Base-by-base conservation (phyloP, 2,113 vertebrate genomes). In the Echinops telfairi region DNA sequence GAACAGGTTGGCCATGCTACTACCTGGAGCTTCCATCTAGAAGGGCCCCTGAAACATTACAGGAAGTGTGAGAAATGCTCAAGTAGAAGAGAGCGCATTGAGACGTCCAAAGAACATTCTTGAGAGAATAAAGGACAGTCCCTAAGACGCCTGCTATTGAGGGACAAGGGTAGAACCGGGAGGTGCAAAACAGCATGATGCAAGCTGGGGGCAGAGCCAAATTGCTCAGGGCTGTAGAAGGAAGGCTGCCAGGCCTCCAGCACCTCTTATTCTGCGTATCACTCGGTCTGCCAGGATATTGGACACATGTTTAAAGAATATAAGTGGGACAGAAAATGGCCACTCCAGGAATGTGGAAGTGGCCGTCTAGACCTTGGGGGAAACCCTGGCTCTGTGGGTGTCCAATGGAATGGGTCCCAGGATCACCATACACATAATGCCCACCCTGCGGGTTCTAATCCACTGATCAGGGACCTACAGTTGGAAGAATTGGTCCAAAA, bases 61-160 rank as follows among this genome's bases (percentile, higher is more conserved):
- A 87, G 81, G 43, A 91, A 91, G 36, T 68, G 1, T 36, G 90
- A 95, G 75, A 90, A 87, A 92, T 66, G 79, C 60, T 36, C 82
- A 43, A 16, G 78, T 12, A 38, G 43, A 84, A 75, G 3, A 9
- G 29, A 43, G 22, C 62, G 4, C 27, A 33, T 0, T 36, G n/a
- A 89, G 60, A 90, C 38, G 47, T 43, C 83, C 89, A 58, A 88
- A 76, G 47, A 16, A 81, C 16, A 86, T 40, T 85, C 82, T 89
- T 64, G 7, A 87, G 8, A 60, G n/a, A 82, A 92, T 77, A 85
- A 93, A 92, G 95, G 25, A 47, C 0, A 1, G 79, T 43, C 27
- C 68, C 31, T 36, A 57, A 25, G 83, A 68, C 79, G 31, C 40
- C 73, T 93, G 79, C 73, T 68, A 66, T 47, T 90, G 19, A 86